phyloP scores from a whole-genome alignment of 2,113 vertebrate species.

The Ageneiosus marmoratus region DNA sequence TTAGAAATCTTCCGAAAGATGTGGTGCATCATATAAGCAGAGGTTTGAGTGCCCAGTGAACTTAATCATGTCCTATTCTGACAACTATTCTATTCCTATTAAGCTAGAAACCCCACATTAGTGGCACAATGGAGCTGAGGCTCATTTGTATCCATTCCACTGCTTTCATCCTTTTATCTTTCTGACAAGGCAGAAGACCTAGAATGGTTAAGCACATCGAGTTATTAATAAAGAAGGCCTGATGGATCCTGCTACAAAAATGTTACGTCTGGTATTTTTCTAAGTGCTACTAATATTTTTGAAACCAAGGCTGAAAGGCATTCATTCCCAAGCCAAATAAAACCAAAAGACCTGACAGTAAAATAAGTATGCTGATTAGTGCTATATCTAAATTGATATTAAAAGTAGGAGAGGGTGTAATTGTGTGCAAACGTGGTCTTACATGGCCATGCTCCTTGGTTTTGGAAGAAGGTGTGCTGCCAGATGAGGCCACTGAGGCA shows the following conservation, averaged over 20 bases:
- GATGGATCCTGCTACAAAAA: slow-evolving; percentile 72
- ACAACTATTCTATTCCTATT: slow-evolving; percentile 71
- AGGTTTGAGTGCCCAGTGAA: slow-evolving; percentile 70
- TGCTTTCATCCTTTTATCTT: slow-evolving; percentile 72
- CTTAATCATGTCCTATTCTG: slow-evolving; percentile 77
- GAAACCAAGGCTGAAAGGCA: slow-evolving; percentile 61
- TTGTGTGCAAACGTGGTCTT: slow-evolving; percentile 59
- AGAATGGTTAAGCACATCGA: slow-evolving; percentile 74
- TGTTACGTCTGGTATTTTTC: slow-evolving; percentile 73
- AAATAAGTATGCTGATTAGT: background rate
- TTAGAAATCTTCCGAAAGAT: slow-evolving; percentile 29
- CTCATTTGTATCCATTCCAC: slow-evolving; percentile 69
- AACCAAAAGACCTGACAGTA: background rate
- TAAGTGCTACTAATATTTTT: slow-evolving; percentile 67
- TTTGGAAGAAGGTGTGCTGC: slow-evolving; percentile 97
- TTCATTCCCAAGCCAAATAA: slow-evolving; percentile 67
- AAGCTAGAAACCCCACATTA: slow-evolving; percentile 74
- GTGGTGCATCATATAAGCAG: slow-evolving; percentile 65
- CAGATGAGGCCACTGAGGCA: slow-evolving; percentile 94
- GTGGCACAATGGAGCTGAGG: slow-evolving; percentile 70
- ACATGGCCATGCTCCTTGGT: slow-evolving; percentile 99
- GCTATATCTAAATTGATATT: background rate
- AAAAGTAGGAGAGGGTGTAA: background rate
- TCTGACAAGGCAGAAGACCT: slow-evolving; percentile 64
- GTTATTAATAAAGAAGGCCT: slow-evolving; percentile 71